A percentile compares a stretch with the other conserved stretches of the same genome.
Evolutionary conservation across 2,113 vertebrate species (phyloP).

Genomic region (Anarhynchus alexandrinus): DNA sequence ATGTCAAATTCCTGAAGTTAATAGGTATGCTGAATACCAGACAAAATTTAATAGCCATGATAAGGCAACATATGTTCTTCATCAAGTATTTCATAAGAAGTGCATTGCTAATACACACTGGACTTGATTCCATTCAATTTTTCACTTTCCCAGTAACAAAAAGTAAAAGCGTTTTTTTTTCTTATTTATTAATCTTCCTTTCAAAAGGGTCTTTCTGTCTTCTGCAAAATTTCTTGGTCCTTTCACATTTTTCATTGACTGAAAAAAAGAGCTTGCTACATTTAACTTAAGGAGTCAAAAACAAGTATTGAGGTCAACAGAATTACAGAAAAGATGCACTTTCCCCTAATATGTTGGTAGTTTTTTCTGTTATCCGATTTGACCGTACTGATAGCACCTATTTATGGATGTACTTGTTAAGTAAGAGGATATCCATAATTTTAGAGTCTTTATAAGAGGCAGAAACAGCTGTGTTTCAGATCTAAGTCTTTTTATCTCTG

Average conservation of each 20-base stretch:
- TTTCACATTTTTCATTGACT: not conserved
- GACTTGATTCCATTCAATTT: not conserved
- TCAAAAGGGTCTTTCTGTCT: not conserved
- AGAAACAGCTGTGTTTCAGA: constrained; percentile 1
- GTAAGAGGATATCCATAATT: not conserved
- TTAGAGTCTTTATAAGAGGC: not conserved
- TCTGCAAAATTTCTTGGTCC: not conserved
- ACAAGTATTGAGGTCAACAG: not conserved
- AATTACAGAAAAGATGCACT: not conserved
- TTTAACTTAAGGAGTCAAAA: not conserved
- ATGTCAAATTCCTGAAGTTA: not conserved
- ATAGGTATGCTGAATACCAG: not conserved
- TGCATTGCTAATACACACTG: not conserved
- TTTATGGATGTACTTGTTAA: not conserved
- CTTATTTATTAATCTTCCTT: not conserved
- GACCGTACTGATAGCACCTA: not conserved
- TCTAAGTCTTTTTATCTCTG: not conserved
- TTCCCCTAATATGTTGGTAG: not conserved
- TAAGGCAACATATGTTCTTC: not conserved
- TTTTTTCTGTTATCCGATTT: not conserved
- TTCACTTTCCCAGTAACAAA: not conserved
- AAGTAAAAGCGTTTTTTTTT: not conserved
- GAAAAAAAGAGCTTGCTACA: not conserved
- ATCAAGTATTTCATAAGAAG: not conserved
- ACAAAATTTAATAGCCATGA: not conserved